Evolutionary conservation across 2,113 vertebrate species (phyloP), one percentile per base, ranked within the genome.

Genomic region (Petrocephalus zakoni): DNA sequence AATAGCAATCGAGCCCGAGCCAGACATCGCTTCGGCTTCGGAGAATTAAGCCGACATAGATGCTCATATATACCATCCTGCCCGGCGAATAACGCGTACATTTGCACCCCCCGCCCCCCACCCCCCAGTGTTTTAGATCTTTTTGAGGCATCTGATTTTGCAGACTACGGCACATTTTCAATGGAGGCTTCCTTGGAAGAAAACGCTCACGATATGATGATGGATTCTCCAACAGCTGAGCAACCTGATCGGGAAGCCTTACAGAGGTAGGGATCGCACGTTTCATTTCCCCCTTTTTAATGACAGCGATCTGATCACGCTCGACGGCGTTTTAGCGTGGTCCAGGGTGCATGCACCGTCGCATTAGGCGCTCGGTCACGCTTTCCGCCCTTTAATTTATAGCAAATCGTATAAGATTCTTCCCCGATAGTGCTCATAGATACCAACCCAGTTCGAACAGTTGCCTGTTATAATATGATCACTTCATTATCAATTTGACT

Each of bases 141-240:
- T 85, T 85, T 34, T 37, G 25, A 53, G 25, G 9, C 37, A 29
- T 34, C 37, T n/a, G 42, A n/a, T 19, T 84, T 82, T 22, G 22
- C 42, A 85, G 86, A 52, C 4, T 82, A 58, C 87, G 5, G 6
- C 34, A 88, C 1, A 83, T 64, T 49, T 90, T 78, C 56, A 88
- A 95, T 96, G 95, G 95, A 96, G 3, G 92, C 93, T 55, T 84
- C 90, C 86, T 92, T 94, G 22, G 90, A 93, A 88, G 93, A 95
- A 58, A 93, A 93, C 92, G 92, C 93, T 88, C 94, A 95, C 53
- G 94, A 91, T 90, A 94, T 93, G 87, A 90, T 93, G 92, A 93
- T 93, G 93, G 95, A 95, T 53, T 92, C 92, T 89, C 90, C 91
- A 21, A 49, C 90, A 88, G 92, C 92, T 89, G 94, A 94, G 46